Base-by-base conservation (phyloP, 2,888 invertebrate genomes). In the Pollenia griseotomentosa region DNA sequence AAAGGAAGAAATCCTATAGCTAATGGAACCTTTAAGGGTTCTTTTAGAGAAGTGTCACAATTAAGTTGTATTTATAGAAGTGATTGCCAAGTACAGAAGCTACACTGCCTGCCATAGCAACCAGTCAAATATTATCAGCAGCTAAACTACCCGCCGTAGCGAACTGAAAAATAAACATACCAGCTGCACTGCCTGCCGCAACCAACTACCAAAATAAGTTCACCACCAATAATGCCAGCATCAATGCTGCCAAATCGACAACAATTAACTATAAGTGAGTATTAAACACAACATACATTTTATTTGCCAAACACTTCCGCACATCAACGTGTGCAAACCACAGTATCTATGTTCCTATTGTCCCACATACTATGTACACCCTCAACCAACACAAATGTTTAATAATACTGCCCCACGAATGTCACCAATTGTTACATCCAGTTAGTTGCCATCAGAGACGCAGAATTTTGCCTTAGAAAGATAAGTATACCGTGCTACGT, bases 61-160 rank as follows among this genome's bases (percentile, higher is more conserved):
- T 14, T 10, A 48, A 16, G 12, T 9, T 40, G 12, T 44, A 46
- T n/a, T 51, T 10, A 40, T 44, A 10, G 19, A 71, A 23, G 23
- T 59, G 16, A 16, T 55, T 74, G 51, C 51, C 63, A n/a, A 61
- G 6, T 48, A 51, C 40, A 40, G 63, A 16, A 42, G 51, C 51
- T 63, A 63, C 75, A 63, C 33, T n/a, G 42, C 51, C 75, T 40
- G 75, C 63, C 63, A 63, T 63, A 61, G 75, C 75, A 33, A 33
- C 33, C 33, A 33, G 33, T 33, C 33, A 33, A 33, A 33, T 4
- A 33, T 33, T 2, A 0, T 2, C 19, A 19, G 19, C 33, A 42
- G 51, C 51, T 63, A 63, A 63, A 63, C 33, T n/a, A 16, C 51
- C 75, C 16, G 75, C 75, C 63, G 75, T 63, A 61, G 75, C 63